These are phyloP conservation scores for Gnatocerus cornutus DNA, from an alignment of 2,888 invertebrate species.

Conservation along the genomic window DNA sequence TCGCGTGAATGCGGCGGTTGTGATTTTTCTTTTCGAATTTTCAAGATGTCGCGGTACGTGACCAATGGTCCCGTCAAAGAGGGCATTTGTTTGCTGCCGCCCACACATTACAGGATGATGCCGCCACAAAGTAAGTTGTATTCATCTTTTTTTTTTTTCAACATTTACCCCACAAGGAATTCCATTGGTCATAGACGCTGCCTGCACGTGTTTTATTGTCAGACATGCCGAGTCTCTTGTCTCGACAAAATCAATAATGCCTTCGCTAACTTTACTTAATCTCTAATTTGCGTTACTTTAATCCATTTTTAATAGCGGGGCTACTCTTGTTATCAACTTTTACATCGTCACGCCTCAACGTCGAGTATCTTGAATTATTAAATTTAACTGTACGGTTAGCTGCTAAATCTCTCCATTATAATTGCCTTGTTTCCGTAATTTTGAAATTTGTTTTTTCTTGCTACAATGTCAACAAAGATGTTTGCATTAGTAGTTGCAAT, in stretches of 20 bases:
- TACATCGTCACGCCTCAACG: neutral
- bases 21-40: constrained; percentile 34
- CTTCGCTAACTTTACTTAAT: constrained; percentile 9
- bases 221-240: constrained; percentile 22
- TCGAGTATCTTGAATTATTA: constrained; percentile 5
- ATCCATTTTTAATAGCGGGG: constrained; percentile 16
- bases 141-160: constrained; percentile 3
- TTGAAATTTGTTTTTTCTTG: constrained; percentile 19
- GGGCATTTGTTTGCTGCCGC: constrained; percentile 68
- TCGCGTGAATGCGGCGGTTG: constrained; percentile 29
- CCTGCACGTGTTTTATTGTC: constrained; percentile 39
- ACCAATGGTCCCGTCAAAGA: constrained; percentile 69
- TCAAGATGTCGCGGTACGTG: constrained; percentile 68
- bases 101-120: constrained; percentile 68
- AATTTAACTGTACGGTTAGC: neutral
- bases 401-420: neutral
- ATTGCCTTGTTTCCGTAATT: constrained; percentile 13
- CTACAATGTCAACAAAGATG: constrained; percentile 23
- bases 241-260: constrained; percentile 36
- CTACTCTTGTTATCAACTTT: neutral
- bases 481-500: constrained; percentile 21
- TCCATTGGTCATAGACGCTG: constrained; percentile 15
- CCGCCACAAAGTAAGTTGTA: constrained; percentile 62
- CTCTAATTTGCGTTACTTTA: constrained; percentile 15
- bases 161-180: constrained; percentile 3